phyloP scores from a whole-genome alignment of 2,888 invertebrate species.

The Imbricaverruca yamaguchii region DNA sequence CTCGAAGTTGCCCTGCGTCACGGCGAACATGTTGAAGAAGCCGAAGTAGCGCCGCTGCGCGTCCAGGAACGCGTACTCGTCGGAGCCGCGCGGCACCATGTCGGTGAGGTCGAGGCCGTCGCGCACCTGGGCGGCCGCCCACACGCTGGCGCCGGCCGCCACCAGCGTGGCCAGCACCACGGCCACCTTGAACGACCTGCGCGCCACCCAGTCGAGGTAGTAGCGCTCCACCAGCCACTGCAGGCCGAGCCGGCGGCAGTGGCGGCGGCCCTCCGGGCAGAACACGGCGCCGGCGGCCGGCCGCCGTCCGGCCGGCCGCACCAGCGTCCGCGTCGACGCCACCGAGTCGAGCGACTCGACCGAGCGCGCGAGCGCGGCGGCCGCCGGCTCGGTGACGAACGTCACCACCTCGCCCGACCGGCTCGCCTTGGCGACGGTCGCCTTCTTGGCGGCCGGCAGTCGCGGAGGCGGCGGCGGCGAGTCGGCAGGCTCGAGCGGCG shows the following conservation, averaged over 20 bases:
- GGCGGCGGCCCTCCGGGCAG: slow-evolving; percentile 1
- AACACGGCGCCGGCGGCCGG: background rate
- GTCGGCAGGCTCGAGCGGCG: background rate
- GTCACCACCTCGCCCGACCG: background rate
- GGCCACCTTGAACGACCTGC: background rate
- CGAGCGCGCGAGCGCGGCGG: background rate
- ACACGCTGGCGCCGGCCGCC: slow-evolving; percentile 57
- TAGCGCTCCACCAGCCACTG: slow-evolving; percentile 16
- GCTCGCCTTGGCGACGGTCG: background rate
- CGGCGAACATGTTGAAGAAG: slow-evolving; percentile 95
- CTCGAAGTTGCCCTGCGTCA: slow-evolving; percentile 89
- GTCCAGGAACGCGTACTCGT: slow-evolving; percentile 86
- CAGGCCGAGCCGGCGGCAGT: slow-evolving; percentile 1
- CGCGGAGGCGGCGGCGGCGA: background rate
- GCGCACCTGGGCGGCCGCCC: slow-evolving; percentile 64
- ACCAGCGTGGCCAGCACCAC: background rate
- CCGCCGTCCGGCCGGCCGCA: background rate
- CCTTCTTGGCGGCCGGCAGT: background rate
- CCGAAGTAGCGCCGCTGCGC: slow-evolving; percentile 92
- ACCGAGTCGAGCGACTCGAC: slow-evolving; percentile 8
- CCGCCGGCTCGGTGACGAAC: background rate
- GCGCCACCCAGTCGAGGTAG: background rate
- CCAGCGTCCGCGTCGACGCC: background rate
- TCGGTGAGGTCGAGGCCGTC: slow-evolving; percentile 86
- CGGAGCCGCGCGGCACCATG: slow-evolving; percentile 86